Percentiles rank a stretch among this genome's conserved stretches.
Evolutionary conservation across 1,140 invertebrate species (phyloP).

Genomic region (Pomacea maculata): DNA sequence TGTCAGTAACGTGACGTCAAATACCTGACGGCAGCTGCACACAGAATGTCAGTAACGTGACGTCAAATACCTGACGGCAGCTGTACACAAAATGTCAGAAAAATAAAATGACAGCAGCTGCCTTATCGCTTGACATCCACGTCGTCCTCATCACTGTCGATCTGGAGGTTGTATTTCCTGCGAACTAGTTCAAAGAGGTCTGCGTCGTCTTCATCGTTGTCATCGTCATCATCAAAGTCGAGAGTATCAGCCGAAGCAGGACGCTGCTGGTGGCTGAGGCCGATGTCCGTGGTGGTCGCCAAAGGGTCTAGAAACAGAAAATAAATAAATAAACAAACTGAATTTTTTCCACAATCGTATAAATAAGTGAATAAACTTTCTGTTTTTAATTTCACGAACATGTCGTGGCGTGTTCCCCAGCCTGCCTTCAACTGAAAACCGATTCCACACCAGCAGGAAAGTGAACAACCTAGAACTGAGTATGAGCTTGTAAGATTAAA

Average conservation of each 20-base stretch:
- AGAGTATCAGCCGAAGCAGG: constrained; percentile 22
- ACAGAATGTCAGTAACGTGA: not conserved
- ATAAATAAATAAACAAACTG: too few relatives aligned
- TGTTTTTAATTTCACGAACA: too few relatives aligned
- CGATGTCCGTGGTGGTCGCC: not conserved
- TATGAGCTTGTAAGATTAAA: too few relatives aligned
- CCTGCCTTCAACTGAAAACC: too few relatives aligned
- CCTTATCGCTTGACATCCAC: not conserved
- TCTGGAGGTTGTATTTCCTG: constrained; percentile 40
- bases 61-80: not conserved
- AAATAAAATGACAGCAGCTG: too few relatives aligned
- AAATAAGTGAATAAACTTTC: too few relatives aligned
- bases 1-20: not conserved
- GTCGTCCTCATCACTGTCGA: constrained; percentile 35
- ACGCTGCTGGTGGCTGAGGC: constrained; percentile 11
- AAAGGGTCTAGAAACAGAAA: not conserved
- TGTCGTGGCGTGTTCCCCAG: too few relatives aligned
- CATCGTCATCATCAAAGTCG: constrained; percentile 30
- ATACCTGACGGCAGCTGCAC: not conserved
- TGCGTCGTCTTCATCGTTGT: constrained; percentile 31
- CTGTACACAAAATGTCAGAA: too few relatives aligned
- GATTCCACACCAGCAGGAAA: too few relatives aligned
- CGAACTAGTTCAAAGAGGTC: constrained; percentile 45
- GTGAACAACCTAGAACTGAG: too few relatives aligned
- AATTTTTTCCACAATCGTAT: too few relatives aligned